Evolutionary conservation across 2,113 vertebrate species (phyloP), one percentile per base, ranked within the genome.

Genomic region (Azemiops feae): DNA sequence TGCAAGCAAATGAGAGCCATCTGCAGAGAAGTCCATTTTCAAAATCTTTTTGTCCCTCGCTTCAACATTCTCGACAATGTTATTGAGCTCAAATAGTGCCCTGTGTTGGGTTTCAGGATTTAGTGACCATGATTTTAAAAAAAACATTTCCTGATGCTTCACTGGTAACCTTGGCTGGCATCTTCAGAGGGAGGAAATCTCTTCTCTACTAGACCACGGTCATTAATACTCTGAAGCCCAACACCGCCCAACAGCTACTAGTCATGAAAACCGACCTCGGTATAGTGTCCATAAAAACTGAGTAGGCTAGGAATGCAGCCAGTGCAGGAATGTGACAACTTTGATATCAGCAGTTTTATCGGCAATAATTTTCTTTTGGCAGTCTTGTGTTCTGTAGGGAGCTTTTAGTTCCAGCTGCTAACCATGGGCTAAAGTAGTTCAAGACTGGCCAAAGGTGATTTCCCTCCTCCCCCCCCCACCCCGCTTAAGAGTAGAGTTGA

Each of bases 391-490:
- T 14, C 86, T 5, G 7, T 52, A 14, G 25, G 3, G 22, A 87
- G 25, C 1, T n/a, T 87, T 30, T 53, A 25, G 18, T 14, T 27
- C 69, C n/a, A 30, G 2, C 8, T 85, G 7, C 20, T 86, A 27
- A 47, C 18, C 3, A 2, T 85, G 43, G 10, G 43, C 74, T 60
- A 64, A 12, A 30, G 58, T 64, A 64, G 3, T 34, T 74, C 64
- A 74, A 34, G 30, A 16, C 12, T 74, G 4, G 64, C 64, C 30
- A 18, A 69, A 18, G 60, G 27, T 25, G 23, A 60, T 27, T 57
- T 1, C 10, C 58, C 22, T 2, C 0, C 23, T 7, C 54, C 47
- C 47, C 1, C 47, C 43, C 43, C 1, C 55, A 0, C 0, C 1
- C 3, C 30, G 30, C 64, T 39, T 34, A n/a, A 34, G n/a, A 74